Percentiles rank a stretch among this genome's conserved stretches.
These are phyloP conservation scores for Chrysaora quinquecirrha DNA, from an alignment of 30 jellyfish, hydroid and myxozoan genomes.

Conservation along the genomic window DNA sequence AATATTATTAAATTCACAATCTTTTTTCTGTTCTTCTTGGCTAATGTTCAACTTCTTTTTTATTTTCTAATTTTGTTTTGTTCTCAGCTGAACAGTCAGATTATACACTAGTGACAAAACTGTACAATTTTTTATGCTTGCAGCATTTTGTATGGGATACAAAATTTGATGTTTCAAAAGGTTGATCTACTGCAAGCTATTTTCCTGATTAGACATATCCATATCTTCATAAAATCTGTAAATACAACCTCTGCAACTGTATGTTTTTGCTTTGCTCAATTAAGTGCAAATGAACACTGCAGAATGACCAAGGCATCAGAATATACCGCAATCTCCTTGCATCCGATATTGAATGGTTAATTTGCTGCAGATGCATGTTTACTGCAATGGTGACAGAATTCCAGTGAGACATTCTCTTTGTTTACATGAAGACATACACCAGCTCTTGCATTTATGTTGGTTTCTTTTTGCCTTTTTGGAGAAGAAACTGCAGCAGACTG, in stretches of 20 bases:
- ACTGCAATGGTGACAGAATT: slow-evolving; percentile 76
- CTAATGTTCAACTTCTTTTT: background rate
- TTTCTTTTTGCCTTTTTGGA: background rate
- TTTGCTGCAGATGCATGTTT: slow-evolving; percentile 26
- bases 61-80: background rate
- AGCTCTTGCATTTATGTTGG: slow-evolving; percentile 12
- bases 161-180: too few relatives aligned
- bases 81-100: background rate
- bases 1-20: too few relatives aligned
- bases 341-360: background rate
- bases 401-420: slow-evolving; percentile 71
- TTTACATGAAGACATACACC: slow-evolving; percentile 87
- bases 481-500: background rate
- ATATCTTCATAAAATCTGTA: background rate
- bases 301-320: too few relatives aligned
- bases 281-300: too few relatives aligned
- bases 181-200: too few relatives aligned
- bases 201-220: too few relatives aligned
- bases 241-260: slow-evolving; percentile 55
- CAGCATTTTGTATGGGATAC: background rate
- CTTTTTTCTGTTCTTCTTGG: too few relatives aligned
- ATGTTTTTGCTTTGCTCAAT: too few relatives aligned
- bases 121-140: background rate
- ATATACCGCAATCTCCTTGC: background rate
- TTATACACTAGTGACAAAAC: background rate